Evolutionary conservation across 2,797 vertebrate genomes (phyloP).

Genomic region (Gouania willdenowi): DNA sequence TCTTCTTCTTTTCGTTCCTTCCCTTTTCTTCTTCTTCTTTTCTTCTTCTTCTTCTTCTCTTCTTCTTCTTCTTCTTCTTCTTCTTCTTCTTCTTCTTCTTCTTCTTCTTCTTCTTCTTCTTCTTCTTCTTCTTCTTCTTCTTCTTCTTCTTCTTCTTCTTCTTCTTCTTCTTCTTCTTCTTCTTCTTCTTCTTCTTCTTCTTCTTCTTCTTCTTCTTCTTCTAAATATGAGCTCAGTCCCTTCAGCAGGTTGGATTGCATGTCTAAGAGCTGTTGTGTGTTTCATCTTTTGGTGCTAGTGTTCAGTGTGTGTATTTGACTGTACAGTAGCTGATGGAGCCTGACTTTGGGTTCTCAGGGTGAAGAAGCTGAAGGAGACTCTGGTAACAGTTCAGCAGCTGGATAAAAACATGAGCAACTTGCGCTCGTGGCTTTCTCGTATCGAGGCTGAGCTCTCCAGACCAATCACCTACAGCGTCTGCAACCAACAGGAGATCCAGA

Average conservation of each 20-base stretch:
- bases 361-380: constrained; percentile 92
- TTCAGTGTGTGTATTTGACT: not conserved
- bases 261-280: too few relatives aligned
- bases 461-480: constrained; percentile 89
- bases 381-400: constrained; percentile 85
- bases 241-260: not conserved
- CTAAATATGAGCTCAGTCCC: not conserved
- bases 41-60: not conserved
- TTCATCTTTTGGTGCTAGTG: not conserved
- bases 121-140: not conserved
- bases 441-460: constrained; percentile 86
- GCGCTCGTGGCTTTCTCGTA: constrained; percentile 86
- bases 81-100: too few relatives aligned
- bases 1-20: fast-evolving
- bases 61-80: too few relatives aligned
- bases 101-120: fast-evolving
- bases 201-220: not conserved
- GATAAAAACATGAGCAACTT: constrained; percentile 96
- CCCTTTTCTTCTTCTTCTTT: not conserved
- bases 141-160: not conserved
- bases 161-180: too few relatives aligned
- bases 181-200: too few relatives aligned
- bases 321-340: not conserved
- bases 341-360: constrained; percentile 71
- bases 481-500: constrained; percentile 91